phyloP scores from a whole-genome alignment of 2,888 invertebrate species.

The Frankliniella intonsa region DNA sequence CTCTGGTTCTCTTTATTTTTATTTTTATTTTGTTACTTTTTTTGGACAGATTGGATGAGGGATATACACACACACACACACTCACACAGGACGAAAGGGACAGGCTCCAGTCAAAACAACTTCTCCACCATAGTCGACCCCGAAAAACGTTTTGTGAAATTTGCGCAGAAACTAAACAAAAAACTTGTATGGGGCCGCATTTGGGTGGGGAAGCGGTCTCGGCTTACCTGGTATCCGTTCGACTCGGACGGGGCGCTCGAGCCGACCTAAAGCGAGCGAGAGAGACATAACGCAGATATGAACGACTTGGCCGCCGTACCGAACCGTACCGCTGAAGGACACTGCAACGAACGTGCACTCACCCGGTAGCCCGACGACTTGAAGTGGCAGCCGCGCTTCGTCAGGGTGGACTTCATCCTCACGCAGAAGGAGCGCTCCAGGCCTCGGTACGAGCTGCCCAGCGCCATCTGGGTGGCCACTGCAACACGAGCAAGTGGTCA shows the following conservation, averaged over 20 bases:
- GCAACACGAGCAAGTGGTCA: constrained; percentile 38
- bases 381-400: constrained; percentile 94
- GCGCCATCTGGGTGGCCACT: constrained; percentile 81
- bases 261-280: background rate
- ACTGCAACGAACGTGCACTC: constrained; percentile 47
- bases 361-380: constrained; percentile 95
- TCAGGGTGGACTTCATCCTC: constrained; percentile 95
- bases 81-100: no score
- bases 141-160: no score
- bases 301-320: background rate
- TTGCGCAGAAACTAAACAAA: background rate
- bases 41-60: no score
- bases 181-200: background rate
- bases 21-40: no score
- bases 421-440: constrained; percentile 90
- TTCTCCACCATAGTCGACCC: no score
- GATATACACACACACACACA: no score
- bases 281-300: background rate
- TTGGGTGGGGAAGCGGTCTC: background rate
- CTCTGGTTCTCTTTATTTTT: no score
- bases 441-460: constrained; percentile 73
- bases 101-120: no score
- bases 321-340: no score
- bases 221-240: constrained; percentile 13
- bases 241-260: background rate